phyloP scores from a whole-genome alignment of 2,113 vertebrate species.

The Phrynosoma platyrhinos region DNA sequence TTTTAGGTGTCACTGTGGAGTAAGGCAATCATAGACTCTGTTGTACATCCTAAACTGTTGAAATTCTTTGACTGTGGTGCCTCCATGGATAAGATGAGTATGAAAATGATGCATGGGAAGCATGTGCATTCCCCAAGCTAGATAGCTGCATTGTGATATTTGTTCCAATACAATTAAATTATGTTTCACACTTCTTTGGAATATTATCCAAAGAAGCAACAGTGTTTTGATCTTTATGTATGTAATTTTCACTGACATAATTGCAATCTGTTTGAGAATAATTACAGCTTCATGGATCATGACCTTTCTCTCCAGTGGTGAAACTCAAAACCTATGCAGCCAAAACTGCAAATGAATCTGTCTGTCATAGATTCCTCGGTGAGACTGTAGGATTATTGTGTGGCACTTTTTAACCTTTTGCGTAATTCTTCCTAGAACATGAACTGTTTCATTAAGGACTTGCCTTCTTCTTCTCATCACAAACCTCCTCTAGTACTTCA shows the following conservation, averaged over 20 bases:
- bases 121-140: slow-evolving; percentile 38
- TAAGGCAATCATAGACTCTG: slow-evolving; percentile 53
- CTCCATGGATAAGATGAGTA: background rate
- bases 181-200: slow-evolving; percentile 43
- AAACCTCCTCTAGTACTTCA: too few relatives aligned
- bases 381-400: background rate
- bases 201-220: slow-evolving; percentile 52
- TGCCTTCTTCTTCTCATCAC: background rate
- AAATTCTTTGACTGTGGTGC: slow-evolving; percentile 55
- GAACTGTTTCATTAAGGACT: background rate
- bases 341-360: slow-evolving; percentile 38
- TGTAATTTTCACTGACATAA: slow-evolving; percentile 55
- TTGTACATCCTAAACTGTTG: slow-evolving; percentile 36
- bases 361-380: background rate
- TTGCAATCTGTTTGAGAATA: slow-evolving; percentile 35
- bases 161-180: slow-evolving; percentile 53
- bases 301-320: slow-evolving; percentile 34
- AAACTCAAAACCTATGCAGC: background rate
- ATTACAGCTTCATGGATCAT: slow-evolving; percentile 15
- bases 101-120: slow-evolving; percentile 60
- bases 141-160: slow-evolving; percentile 47
- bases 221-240: slow-evolving; percentile 69
- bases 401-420: background rate
- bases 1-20: slow-evolving; percentile 55
- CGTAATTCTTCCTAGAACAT: background rate